These are phyloP conservation scores for Struthidea cinerea DNA, from an alignment of 2,113 vertebrate species.

Conservation along the genomic window DNA sequence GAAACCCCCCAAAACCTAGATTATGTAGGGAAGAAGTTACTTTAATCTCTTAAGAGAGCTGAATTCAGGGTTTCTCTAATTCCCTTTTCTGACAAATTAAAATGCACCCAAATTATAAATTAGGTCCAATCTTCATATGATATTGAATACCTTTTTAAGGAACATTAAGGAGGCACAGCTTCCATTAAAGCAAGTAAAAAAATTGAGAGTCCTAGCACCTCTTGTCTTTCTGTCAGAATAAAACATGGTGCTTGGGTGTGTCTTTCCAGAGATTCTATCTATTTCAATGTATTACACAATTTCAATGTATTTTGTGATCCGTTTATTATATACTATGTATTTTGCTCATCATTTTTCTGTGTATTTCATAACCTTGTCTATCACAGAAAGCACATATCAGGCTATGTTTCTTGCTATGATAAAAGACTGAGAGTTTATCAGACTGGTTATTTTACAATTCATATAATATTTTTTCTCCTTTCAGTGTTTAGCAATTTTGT, in stretches of 20 bases:
- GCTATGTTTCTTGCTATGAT: not conserved
- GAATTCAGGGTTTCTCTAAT: not conserved
- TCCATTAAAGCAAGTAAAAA: not conserved
- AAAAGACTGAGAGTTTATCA: not conserved
- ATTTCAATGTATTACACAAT: not conserved
- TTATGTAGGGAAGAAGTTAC: not conserved
- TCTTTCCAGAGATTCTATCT: not conserved
- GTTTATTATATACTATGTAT: not conserved
- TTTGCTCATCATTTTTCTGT: not conserved
- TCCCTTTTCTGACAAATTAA: not conserved
- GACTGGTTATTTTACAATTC: not conserved
- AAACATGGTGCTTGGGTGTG: not conserved
- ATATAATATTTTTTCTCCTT: not conserved
- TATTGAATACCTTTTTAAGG: not conserved
- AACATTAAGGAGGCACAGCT: not conserved
- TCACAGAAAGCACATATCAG: not conserved
- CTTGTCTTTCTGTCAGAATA: not conserved
- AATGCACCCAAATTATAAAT: not conserved
- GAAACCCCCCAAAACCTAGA: not conserved
- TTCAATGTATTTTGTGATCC: not conserved
- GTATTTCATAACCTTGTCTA: not conserved
- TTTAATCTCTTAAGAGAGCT: not conserved
- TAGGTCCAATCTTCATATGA: not conserved
- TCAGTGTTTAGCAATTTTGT: not conserved
- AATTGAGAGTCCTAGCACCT: not conserved